Base-by-base conservation (phyloP, 2,797 vertebrate species). In the Hipposideros larvatus region DNA sequence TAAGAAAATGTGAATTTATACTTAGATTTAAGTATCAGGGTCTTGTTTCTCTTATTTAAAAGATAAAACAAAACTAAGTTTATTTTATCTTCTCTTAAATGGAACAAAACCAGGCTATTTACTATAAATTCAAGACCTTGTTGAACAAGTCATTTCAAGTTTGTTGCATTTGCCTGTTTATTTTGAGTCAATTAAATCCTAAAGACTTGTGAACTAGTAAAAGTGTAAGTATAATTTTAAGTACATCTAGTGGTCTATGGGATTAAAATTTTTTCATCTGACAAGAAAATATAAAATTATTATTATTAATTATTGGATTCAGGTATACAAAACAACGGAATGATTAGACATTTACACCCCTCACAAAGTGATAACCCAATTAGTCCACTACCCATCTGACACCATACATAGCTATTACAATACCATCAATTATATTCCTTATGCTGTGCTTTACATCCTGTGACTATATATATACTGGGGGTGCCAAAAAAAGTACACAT, bases 51-150 rank as follows among this genome's bases (percentile, higher is more conserved):
- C n/a, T 48, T 95, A 10, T 94, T 92, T 93, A 90, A 78, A 95
- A 89, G 82, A 84, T 70, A 63, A 90, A 97, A 95, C 24, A 90
- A 95, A 97, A 5, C 86, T 96, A 96, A 91, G 87, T 70, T 97
- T 79, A 88, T 63, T 94, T 92, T 94, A 21, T 98, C 61, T 94
- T 96, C 84, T 97, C 87, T 87, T 66, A 92, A 80, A 82, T 95
- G 14, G 6, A 97, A 84, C 55, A 87, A 96, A 96, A 92, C 28
- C 43, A 71, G 97, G 70, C 66, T 73, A 65, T 94, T 97, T 97
- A 57, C 78, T 91, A 71, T 90, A 91, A 71, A 97, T 77, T 90
- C 84, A 90, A 59, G 61, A 43, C 80, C 55, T 95, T 92, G 90
- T 97, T 96, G 75, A 94, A 85, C 78, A 97, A 85, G 70, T 31